Evolutionary conservation across 2,797 vertebrate genomes (phyloP).

Genomic region (Gastrophryne carolinensis): DNA sequence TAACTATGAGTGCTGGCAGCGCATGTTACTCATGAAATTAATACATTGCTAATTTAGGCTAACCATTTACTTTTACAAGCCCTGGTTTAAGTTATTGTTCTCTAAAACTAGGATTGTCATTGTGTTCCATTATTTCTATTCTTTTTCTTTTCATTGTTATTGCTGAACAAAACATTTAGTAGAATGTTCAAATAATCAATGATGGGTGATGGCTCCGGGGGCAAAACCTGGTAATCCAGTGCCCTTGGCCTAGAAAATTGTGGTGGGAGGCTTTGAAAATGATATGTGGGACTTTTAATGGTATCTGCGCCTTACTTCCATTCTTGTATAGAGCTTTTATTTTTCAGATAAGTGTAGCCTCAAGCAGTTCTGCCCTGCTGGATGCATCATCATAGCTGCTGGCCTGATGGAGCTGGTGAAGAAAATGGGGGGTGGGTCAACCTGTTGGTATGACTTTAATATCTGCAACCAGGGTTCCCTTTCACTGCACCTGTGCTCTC

Average conservation of each 20-base stretch:
- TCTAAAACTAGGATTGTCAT: too few species aligned
- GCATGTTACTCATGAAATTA: too few species aligned
- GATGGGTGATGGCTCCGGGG: background rate
- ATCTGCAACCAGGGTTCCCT: background rate
- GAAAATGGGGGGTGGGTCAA: background rate
- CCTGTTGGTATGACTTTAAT: background rate
- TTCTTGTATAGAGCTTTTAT: slow-evolving; percentile 52
- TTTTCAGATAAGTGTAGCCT: slow-evolving; percentile 41
- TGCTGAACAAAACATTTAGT: background rate
- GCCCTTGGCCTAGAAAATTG: slow-evolving; percentile 30
- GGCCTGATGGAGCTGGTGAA: background rate
- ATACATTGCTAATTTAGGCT: too few species aligned
- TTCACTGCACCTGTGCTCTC: background rate
- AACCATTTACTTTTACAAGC: too few species aligned
- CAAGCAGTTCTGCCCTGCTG: background rate
- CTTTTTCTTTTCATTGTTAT: background rate
- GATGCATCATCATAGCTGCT: background rate
- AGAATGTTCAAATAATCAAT: slow-evolving; percentile 35
- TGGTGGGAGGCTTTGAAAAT: background rate
- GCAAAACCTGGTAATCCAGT: slow-evolving; percentile 14
- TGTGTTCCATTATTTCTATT: background rate
- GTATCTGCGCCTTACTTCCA: background rate
- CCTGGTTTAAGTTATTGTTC: too few species aligned
- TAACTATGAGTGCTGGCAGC: too few species aligned
- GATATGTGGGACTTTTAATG: slow-evolving; percentile 37